Base-by-base conservation (phyloP, 2,113 vertebrate species). In the Solenodon paradoxus region DNA sequence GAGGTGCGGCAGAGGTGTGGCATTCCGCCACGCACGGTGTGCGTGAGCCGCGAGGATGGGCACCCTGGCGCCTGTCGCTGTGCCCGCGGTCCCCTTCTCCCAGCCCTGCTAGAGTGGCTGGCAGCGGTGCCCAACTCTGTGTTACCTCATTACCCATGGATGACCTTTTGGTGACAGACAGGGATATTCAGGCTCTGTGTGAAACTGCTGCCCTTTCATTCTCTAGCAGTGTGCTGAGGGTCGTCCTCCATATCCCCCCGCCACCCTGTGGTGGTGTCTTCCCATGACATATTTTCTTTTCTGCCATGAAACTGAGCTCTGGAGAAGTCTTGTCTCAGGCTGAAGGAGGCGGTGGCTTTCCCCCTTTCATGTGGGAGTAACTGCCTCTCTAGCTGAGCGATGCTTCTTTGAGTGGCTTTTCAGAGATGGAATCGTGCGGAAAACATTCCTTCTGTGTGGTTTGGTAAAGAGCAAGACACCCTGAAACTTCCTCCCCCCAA, bases 381-480 rank as follows among this genome's bases (percentile, higher is more conserved):
- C 57, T 71, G 79, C 47, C 16, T 74, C 7, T 9, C 35, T 45
- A 64, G 59, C 42, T 32, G 59, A 42, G 16, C 1, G 19, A 53
- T 66, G 45, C 35, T 49, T 68, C n/a, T 28, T 68, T 61, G 19
- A 84, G 75, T 0, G 0, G 32, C 32, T 84, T 64, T 22, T 51
- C n/a, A 55, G 5, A 8, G 71, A 72, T 4, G n/a, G 42, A 12
- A 8, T 90, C 51, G 9, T 30, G 66, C 26, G 22, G 45, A 32
- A 42, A 72, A 35, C 1, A 9, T 63, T 87, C 66, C 30, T 59
- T 63, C 72, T 59, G 57, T 15, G 53, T 40, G 71, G 57, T 74
- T 88, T 74, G 16, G 45, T 11, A 28, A 35, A 86, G 80, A 88
- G 47, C 57, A 84, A 75, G 88, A 77, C 69, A 45, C 49, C 30